Conservation (phyloP, 2,113 vertebrate species). For the Cyprinodon variegatus region DNA sequence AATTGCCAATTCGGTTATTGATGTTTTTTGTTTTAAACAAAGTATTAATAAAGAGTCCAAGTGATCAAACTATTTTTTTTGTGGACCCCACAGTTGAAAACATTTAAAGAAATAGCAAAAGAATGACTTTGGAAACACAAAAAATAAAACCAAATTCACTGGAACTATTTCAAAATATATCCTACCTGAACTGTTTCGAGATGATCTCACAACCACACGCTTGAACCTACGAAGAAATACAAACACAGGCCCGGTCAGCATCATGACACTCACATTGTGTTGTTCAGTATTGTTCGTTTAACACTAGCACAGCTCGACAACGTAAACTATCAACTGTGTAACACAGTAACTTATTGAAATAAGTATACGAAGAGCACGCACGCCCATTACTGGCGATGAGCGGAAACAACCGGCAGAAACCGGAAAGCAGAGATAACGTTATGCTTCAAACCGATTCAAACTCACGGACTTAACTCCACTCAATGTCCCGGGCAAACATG, state of each 20-base stretch:
- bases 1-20: background rate
- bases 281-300: background rate
- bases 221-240: slow-evolving; percentile 2
- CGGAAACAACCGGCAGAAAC: background rate
- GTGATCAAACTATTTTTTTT: background rate
- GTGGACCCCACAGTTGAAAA: slow-evolving; percentile 5
- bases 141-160: slow-evolving; percentile 1
- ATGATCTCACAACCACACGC: slow-evolving; percentile 6
- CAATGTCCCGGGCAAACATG: background rate
- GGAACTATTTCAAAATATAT: background rate
- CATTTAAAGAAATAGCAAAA: background rate
- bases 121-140: background rate
- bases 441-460: too few species aligned
- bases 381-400: background rate
- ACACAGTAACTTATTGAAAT: background rate
- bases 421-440: background rate
- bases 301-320: slow-evolving; percentile 3
- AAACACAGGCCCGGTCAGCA: background rate
- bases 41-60: background rate
- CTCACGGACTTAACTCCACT: too few species aligned
- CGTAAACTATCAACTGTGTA: background rate
- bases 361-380: background rate
- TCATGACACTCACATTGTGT: background rate
- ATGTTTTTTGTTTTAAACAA: slow-evolving; percentile 6
- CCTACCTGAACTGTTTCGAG: slow-evolving; percentile 3